phyloP scores from a whole-genome alignment of 2,888 invertebrate genomes.

The Polyommatus iphigenia region DNA sequence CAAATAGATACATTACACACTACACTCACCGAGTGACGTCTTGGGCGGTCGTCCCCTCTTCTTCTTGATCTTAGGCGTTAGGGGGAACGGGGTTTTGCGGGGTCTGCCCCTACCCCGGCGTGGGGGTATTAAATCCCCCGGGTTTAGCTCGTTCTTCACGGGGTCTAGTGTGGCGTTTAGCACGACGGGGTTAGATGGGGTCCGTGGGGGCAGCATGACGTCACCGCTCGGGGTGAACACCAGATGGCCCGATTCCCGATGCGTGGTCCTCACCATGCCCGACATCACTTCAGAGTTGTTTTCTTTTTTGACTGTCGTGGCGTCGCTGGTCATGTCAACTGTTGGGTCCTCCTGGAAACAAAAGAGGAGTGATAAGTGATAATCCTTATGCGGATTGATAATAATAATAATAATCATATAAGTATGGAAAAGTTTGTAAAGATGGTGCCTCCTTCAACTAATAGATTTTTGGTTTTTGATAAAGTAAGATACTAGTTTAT shows the following conservation, averaged over 20 bases:
- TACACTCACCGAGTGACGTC: conserved; percentile 67
- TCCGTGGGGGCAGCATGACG: conserved; percentile 71
- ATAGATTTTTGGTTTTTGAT: no score
- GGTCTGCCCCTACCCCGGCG: conserved; percentile 76
- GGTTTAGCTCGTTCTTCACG: conserved; percentile 50
- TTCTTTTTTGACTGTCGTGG: conserved; percentile 56
- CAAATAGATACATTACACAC: conserved; percentile 28
- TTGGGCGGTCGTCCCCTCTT: conserved; percentile 73
- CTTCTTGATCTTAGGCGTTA: conserved; percentile 73
- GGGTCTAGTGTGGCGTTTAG: conserved; percentile 53
- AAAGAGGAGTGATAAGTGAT: no score
- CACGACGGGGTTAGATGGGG: conserved; percentile 48
- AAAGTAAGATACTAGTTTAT: no score
- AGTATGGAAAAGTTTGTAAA: no score
- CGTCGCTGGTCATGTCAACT: conserved; percentile 67
- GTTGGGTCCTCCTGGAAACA: conserved; percentile 70
- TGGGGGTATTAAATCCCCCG: conserved; percentile 57
- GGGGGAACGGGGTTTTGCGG: conserved; percentile 75
- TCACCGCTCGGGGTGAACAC: conserved; percentile 74
- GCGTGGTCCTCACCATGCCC: conserved; percentile 75
- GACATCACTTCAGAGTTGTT: conserved; percentile 71
- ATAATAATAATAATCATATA: no score
- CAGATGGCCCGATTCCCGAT: conserved; percentile 71
- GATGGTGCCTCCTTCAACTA: no score
- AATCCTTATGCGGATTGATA: no score